Percentiles rank a stretch among this genome's conserved stretches.
These are phyloP conservation scores for Tetramorium alpestre DNA, from an alignment of 1,140 invertebrate genomes.

Conservation along the genomic window DNA sequence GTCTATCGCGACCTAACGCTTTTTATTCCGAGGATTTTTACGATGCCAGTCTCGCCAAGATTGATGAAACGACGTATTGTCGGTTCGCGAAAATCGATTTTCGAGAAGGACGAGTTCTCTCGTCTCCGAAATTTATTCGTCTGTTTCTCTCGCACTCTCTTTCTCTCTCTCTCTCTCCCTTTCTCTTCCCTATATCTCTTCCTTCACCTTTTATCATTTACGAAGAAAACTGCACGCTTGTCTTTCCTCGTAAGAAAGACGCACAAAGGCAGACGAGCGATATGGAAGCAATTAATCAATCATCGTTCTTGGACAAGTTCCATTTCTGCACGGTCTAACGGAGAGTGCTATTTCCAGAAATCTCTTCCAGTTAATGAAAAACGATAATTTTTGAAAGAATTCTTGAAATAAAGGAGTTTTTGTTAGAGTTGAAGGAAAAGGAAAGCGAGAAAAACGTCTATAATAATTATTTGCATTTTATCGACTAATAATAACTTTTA, in stretches of 20 bases:
- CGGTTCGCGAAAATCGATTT: slow-evolving; percentile 40
- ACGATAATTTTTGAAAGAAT: neutral
- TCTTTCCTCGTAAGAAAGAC: neutral
- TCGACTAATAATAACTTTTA: neutral
- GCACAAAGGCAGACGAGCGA: neutral
- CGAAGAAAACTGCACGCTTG: neutral
- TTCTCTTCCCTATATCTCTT: slow-evolving; percentile 6
- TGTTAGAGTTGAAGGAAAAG: neutral
- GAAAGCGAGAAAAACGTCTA: neutral
- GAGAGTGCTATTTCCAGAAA: neutral
- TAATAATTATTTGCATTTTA: neutral
- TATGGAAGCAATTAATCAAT: slow-evolving; percentile 44
- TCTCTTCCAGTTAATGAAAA: neutral
- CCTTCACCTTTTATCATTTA: neutral
- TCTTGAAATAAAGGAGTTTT: neutral
- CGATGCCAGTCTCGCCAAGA: slow-evolving; percentile 18
- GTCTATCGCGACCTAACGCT: slow-evolving; percentile 47
- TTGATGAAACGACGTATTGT: slow-evolving; percentile 48
- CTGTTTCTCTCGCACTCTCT: neutral
- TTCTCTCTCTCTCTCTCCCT: neutral
- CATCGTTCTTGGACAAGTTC: slow-evolving; percentile 20
- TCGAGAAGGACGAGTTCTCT: slow-evolving; percentile 28
- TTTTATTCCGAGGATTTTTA: slow-evolving; percentile 46
- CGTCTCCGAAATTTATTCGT: slow-evolving; percentile 22
- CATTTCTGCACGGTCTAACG: slow-evolving; percentile 1